A percentile compares a stretch with the other conserved stretches of the same genome.
Evolutionary conservation across 2,797 vertebrate genomes (phyloP).

Genomic region (Rhadinocentrus ornatus): DNA sequence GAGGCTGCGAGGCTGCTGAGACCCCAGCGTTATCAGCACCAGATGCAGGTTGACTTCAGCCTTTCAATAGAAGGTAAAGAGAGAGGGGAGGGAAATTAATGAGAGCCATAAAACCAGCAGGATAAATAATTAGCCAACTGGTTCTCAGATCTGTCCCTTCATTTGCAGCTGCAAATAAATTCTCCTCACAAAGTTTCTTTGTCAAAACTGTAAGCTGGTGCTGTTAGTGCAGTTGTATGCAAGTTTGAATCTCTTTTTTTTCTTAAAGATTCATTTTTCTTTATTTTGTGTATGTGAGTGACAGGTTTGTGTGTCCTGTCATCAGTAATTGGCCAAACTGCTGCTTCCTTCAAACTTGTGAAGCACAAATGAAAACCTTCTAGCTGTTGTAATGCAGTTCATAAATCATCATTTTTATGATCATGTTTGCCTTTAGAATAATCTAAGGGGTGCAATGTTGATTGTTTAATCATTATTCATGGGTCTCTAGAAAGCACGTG

Average conservation of each 20-base stretch:
- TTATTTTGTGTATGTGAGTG: slow-evolving; percentile 45
- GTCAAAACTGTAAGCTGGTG: slow-evolving; percentile 62
- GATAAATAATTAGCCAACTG: slow-evolving; percentile 86
- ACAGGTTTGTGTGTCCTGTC: slow-evolving; percentile 66
- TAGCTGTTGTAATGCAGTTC: slow-evolving; percentile 61
- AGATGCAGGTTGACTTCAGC: slow-evolving; percentile 84
- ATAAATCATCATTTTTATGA: slow-evolving; percentile 75
- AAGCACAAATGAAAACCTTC: slow-evolving; percentile 51
- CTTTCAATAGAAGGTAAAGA: slow-evolving; percentile 83
- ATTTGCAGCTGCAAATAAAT: slow-evolving; percentile 70
- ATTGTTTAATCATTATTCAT: slow-evolving; percentile 54
- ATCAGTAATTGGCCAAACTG: slow-evolving; percentile 70
- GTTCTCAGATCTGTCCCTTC: slow-evolving; percentile 73
- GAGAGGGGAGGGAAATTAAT: slow-evolving; percentile 83
- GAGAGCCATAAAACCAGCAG: slow-evolving; percentile 84
- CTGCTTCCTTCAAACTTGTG: slow-evolving; percentile 61
- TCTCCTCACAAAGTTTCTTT: slow-evolving; percentile 64
- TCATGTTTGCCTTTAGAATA: slow-evolving; percentile 67
- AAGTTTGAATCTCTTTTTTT: slow-evolving; percentile 26
- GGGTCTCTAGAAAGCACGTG: slow-evolving; percentile 36
- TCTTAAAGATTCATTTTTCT: slow-evolving; percentile 43
- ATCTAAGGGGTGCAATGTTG: slow-evolving; percentile 55
- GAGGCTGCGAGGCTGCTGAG: slow-evolving; percentile 71
- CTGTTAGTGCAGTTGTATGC: slow-evolving; percentile 13
- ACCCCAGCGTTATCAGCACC: slow-evolving; percentile 82